Evolutionary conservation across 2,797 vertebrate species (phyloP).

Genomic region (Takifugu rubripes): DNA sequence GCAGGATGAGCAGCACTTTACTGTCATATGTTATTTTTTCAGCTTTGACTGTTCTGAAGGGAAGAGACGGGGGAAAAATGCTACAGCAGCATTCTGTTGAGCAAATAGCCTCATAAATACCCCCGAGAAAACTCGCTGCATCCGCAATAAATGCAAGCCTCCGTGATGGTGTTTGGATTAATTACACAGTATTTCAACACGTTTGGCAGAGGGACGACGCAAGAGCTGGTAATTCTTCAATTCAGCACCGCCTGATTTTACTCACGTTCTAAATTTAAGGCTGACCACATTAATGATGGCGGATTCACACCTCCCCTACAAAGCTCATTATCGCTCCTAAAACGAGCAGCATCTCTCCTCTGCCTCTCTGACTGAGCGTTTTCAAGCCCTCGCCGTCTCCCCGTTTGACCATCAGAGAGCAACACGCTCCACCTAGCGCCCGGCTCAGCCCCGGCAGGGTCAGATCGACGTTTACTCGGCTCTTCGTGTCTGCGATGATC

Average conservation of each 20-base stretch:
- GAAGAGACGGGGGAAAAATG: constrained; percentile 24
- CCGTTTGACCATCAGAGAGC: constrained; percentile 26
- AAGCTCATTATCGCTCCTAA: constrained; percentile 60
- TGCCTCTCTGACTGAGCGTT: constrained; percentile 38
- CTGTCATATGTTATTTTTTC: constrained; percentile 18
- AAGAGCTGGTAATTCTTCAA: constrained; percentile 25
- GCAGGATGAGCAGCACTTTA: constrained; percentile 42
- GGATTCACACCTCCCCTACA: constrained; percentile 61
- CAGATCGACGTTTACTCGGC: constrained; percentile 4
- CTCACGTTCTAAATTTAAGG: constrained; percentile 47
- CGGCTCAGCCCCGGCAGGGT: constrained; percentile 17
- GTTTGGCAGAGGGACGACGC: background rate
- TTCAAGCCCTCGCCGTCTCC: constrained; percentile 16
- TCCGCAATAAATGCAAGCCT: constrained; percentile 9
- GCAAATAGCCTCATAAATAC: constrained; percentile 14
- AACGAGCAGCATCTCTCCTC: constrained; percentile 35
- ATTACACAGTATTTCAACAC: constrained; percentile 10
- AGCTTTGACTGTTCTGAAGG: constrained; percentile 34
- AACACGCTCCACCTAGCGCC: constrained; percentile 63
- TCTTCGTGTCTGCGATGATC: constrained; percentile 8
- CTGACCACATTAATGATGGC: constrained; percentile 43
- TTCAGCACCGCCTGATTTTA: constrained; percentile 19
- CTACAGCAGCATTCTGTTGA: constrained; percentile 10
- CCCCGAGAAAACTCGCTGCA: constrained; percentile 7
- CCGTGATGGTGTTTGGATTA: constrained; percentile 3